Percentiles rank a stretch among this genome's conserved stretches.
These are phyloP conservation scores for Baryphthengus martii DNA, from an alignment of 2,113 vertebrate species.

Conservation along the genomic window DNA sequence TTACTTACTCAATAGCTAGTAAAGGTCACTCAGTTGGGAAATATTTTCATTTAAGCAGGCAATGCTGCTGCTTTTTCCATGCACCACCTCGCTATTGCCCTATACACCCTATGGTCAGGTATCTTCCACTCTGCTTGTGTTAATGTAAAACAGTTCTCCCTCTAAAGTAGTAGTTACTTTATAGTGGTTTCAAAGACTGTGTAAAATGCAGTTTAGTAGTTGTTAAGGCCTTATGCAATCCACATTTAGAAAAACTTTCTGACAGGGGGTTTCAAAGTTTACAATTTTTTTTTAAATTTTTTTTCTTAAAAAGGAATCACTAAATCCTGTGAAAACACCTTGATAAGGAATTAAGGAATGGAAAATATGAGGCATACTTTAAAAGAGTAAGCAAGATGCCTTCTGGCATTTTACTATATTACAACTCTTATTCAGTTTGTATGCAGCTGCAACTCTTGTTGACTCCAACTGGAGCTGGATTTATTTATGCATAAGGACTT, in stretches of 20 bases:
- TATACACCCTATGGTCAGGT: too few relatives aligned
- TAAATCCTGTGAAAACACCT: background rate
- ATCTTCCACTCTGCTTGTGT: background rate
- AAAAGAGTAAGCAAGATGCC: conserved; percentile 43
- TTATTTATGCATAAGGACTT: background rate
- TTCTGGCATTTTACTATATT: background rate
- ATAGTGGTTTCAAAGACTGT: background rate
- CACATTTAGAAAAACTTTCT: background rate
- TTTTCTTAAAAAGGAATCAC: background rate
- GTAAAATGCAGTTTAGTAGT: background rate
- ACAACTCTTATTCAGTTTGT: background rate
- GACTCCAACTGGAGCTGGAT: background rate
- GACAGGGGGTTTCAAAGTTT: background rate
- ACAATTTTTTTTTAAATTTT: background rate
- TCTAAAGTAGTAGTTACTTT: background rate
- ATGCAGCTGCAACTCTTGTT: background rate
- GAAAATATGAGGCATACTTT: background rate
- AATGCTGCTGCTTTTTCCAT: background rate
- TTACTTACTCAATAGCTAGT: background rate
- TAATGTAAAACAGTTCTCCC: background rate
- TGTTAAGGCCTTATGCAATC: background rate
- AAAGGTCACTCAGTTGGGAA: background rate
- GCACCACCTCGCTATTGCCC: background rate
- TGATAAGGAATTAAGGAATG: background rate
- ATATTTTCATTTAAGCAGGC: background rate